Base-by-base conservation (phyloP, 2,888 invertebrate genomes). In the Rapana venosa region DNA sequence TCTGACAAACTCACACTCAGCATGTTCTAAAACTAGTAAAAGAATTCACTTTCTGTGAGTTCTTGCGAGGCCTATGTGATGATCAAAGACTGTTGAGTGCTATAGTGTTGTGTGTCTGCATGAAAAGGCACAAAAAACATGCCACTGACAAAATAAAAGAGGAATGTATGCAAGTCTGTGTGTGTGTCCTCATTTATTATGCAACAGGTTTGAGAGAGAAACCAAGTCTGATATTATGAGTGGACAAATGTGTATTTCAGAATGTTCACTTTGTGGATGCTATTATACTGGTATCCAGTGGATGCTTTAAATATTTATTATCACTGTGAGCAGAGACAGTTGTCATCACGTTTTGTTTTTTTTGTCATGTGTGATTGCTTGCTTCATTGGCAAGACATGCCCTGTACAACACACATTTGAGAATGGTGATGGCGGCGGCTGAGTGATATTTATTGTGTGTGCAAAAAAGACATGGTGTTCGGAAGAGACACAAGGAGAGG, bases 381-480 rank as follows among this genome's bases (percentile, higher is more conserved):
- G 74, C 26, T 74, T 74, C n/a, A n/a, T n/a, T 74, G n/a, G 30
- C 74, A 74, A 66, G 74, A n/a, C 11, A 11, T 74, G 74, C 26
- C 17, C 61, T 61, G 61, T 13, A 61, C 22, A 22, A 1, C 8
- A 17, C 11, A 26, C 11, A 79, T 8, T 79, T 11, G 5, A n/a
- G 15, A 32, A n/a, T n/a, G 79, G 79, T 35, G 79, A 35, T 32
- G n/a, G 35, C 17, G 13, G 30, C 35, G 11, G 35, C 35, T 8
- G 17, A 35, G 79, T 79, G 79, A 79, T 77, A 77, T 77, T 77
- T 35, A 66, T 70, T 87, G 58, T 36, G 66, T 70, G 35, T 35
- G 26, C 74, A 74, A 17, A 74, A 74, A 26, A 74, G 74, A 74
- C 74, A 74, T 26, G 30, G n/a, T 74, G 74, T n/a, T 26, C 1